Evolutionary conservation across 2,888 invertebrate genomes (phyloP).

Genomic region (Eupelmus urozonus): DNA sequence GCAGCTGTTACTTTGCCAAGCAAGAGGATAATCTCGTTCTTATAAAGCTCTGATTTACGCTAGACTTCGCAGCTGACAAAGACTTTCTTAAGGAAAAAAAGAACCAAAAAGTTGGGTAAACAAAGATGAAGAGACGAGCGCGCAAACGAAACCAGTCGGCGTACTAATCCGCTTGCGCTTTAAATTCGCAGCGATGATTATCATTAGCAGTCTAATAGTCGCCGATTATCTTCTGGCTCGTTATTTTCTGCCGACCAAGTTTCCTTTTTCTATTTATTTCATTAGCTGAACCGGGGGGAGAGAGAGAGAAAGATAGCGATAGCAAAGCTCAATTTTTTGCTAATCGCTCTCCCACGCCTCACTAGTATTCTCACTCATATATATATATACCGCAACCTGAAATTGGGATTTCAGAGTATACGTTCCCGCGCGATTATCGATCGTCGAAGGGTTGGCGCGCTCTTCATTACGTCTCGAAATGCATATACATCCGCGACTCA

Average conservation of each 20-base stretch:
- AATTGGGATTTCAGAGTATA: conserved; percentile 16
- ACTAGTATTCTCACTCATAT: too few relatives aligned
- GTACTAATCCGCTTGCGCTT: too few relatives aligned
- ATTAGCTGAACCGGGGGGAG: conserved; percentile 48
- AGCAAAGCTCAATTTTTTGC: too few relatives aligned
- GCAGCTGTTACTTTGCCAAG: too few relatives aligned
- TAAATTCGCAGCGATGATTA: not conserved
- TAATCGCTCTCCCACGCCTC: not conserved
- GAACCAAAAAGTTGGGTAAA: too few relatives aligned
- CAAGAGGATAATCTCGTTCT: too few relatives aligned
- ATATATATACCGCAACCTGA: not conserved
- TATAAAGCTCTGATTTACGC: too few relatives aligned
- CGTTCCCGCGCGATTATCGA: conserved; percentile 21
- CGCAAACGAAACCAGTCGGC: too few relatives aligned
- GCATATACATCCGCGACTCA: not conserved
- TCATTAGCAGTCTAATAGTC: conserved; percentile 17
- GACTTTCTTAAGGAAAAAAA: too few relatives aligned
- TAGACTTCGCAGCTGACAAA: too few relatives aligned
- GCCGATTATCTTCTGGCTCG: conserved; percentile 21
- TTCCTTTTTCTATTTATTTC: conserved; percentile 8
- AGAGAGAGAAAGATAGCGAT: too few relatives aligned
- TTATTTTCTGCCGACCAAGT: not conserved
- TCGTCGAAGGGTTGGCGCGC: not conserved
- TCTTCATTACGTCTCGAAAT: conserved; percentile 8
- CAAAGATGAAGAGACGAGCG: too few relatives aligned